A percentile compares a stretch with the other conserved stretches of the same genome.
phyloP scores from a whole-genome alignment of 2,888 invertebrate genomes.

The Nymphalis polychloros region DNA sequence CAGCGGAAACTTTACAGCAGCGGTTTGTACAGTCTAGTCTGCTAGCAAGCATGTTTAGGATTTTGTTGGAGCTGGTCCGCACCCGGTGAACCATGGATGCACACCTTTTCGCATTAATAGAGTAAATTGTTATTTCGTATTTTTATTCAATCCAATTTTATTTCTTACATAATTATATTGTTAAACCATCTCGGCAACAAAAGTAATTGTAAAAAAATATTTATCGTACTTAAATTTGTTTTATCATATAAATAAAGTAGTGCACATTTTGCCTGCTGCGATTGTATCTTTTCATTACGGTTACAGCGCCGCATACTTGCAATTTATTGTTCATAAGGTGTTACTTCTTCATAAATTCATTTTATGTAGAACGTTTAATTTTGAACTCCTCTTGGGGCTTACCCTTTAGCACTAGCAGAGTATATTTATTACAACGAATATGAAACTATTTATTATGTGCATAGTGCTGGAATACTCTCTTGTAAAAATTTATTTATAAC shows the following conservation, averaged over 20 bases:
- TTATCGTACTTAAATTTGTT: background rate
- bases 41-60: too few species aligned
- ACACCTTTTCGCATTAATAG: too few species aligned
- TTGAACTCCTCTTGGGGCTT: constrained; percentile 24
- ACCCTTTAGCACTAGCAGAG: background rate
- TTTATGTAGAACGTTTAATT: constrained; percentile 33
- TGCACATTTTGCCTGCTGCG: background rate
- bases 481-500: background rate
- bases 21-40: too few species aligned
- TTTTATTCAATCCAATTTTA: too few species aligned
- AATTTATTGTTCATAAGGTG: constrained; percentile 25
- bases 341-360: constrained; percentile 34
- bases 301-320: constrained; percentile 10
- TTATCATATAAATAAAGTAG: constrained; percentile 2
- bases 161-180: too few species aligned
- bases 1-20: too few species aligned
- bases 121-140: too few species aligned
- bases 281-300: constrained; percentile 21
- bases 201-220: background rate
- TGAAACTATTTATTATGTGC: constrained; percentile 2
- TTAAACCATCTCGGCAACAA: too few species aligned
- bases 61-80: too few species aligned
- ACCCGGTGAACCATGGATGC: too few species aligned
- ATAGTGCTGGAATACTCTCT: background rate
- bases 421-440: constrained; percentile 16